A percentile compares a stretch with the other conserved stretches of the same genome.
phyloP scores from a whole-genome alignment of 2,888 invertebrate species.

The Ypsolopha scabrella region DNA sequence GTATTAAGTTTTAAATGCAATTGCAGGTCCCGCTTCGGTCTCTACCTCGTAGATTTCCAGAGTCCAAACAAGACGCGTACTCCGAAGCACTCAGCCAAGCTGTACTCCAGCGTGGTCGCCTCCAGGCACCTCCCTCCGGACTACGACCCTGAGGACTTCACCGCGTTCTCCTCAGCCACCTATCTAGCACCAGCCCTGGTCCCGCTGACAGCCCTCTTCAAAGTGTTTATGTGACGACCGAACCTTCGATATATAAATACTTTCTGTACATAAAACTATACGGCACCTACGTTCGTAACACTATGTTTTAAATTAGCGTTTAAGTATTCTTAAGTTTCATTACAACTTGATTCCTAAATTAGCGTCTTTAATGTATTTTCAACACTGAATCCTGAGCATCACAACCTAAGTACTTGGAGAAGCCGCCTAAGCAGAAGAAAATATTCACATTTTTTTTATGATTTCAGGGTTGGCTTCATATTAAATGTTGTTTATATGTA shows the following conservation, averaged over 20 bases:
- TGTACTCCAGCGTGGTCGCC: constrained; percentile 66
- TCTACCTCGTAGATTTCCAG: constrained; percentile 78
- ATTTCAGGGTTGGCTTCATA: too few relatives aligned
- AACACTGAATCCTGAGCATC: constrained; percentile 2
- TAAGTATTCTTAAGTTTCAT: constrained; percentile 57
- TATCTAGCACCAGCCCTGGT: constrained; percentile 37
- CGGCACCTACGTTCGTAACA: constrained; percentile 25
- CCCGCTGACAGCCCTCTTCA: constrained; percentile 31
- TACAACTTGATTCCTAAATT: constrained; percentile 61
- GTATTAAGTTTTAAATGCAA: constrained; percentile 14
- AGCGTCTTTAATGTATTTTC: constrained; percentile 19
- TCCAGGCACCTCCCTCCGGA: constrained; percentile 46
- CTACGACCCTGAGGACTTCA: constrained; percentile 59
- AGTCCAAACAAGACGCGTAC: constrained; percentile 75
- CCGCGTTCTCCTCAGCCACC: constrained; percentile 47
- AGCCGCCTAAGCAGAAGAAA: not conserved
- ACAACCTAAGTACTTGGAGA: constrained; percentile 4
- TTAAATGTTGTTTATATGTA: too few relatives aligned
- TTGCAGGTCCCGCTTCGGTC: constrained; percentile 77
- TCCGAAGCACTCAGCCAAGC: constrained; percentile 74
- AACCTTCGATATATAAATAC: constrained; percentile 20
- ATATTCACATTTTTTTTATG: not conserved
- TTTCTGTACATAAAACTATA: constrained; percentile 47
- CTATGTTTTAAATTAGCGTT: constrained; percentile 32
- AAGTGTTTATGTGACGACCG: constrained; percentile 44